Conservation (phyloP, 2,113 vertebrate species). For the Plotosus lineatus region DNA sequence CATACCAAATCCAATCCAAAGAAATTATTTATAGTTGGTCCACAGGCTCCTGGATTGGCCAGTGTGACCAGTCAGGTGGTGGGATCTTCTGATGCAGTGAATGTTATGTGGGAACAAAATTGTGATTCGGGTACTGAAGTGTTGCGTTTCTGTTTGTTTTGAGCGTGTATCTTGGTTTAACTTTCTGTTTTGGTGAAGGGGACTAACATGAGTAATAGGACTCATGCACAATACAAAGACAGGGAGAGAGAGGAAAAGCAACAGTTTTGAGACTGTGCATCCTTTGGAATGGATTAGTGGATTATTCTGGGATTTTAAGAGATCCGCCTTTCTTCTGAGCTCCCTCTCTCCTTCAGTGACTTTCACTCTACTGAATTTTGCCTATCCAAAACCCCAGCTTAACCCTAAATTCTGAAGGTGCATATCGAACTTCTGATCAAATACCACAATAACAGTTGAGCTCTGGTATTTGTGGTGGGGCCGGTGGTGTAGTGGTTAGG, state of each 20-base stretch:
- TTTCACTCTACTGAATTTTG: not conserved
- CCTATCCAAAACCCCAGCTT: not conserved
- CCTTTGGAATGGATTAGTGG: slow-evolving; percentile 18
- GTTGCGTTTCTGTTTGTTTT: slow-evolving; percentile 10
- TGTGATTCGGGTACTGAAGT: not conserved
- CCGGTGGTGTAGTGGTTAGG: no score
- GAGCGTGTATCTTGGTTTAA: not conserved
- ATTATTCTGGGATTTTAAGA: slow-evolving; percentile 20
- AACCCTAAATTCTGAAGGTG: not conserved
- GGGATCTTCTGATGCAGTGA: not conserved
- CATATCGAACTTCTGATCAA: not conserved
- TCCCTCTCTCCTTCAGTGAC: slow-evolving; percentile 15
- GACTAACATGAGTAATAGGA: not conserved
- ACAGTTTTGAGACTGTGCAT: not conserved
- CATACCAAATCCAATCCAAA: not conserved
- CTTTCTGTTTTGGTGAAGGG: not conserved
- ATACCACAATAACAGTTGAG: not conserved
- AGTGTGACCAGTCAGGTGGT: not conserved
- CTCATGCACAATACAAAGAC: not conserved
- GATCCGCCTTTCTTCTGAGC: not conserved
- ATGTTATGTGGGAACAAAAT: not conserved
- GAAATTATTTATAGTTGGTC: not conserved
- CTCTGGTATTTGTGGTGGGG: no score
- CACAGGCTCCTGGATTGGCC: not conserved
- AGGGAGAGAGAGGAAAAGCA: not conserved